Percentiles rank a stretch among this genome's conserved stretches.
Conservation (phyloP, 1,140 invertebrate species). For the Nixonia krombeini region DNA sequence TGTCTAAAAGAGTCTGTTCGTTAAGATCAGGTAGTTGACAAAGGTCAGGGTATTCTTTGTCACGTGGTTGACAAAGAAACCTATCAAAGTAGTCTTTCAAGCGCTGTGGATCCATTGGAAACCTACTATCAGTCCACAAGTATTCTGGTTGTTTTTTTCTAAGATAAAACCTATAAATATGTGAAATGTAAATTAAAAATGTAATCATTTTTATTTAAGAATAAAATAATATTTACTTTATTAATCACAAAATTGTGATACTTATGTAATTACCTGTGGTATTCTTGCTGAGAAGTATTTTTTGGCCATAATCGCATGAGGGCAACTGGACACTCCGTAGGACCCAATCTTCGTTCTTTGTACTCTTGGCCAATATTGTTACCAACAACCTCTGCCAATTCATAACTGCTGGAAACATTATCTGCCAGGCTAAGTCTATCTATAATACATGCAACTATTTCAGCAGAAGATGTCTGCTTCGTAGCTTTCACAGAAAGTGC, state of each 20-base stretch:
- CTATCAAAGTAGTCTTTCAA: conserved; percentile 91
- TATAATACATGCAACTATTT: conserved; percentile 90
- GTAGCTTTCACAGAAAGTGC: conserved; percentile 92
- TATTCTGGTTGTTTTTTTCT: conserved; percentile 85
- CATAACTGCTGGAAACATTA: conserved; percentile 80
- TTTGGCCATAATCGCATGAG: conserved; percentile 96
- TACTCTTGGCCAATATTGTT: conserved; percentile 88
- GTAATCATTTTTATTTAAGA: too few relatives aligned
- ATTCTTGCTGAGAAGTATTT: conserved; percentile 71
- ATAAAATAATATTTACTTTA: too few relatives aligned
- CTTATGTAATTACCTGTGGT: conserved; percentile 67
- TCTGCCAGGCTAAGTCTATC: conserved; percentile 81
- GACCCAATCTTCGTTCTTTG: conserved; percentile 90
- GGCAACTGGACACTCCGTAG: conserved; percentile 90
- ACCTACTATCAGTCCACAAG: conserved; percentile 84
- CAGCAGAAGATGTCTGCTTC: conserved; percentile 90
- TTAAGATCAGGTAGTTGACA: conserved; percentile 96
- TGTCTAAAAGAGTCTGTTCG: conserved; percentile 92
- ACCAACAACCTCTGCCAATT: conserved; percentile 91
- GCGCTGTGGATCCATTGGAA: conserved; percentile 90
- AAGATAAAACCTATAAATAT: conserved; percentile 81
- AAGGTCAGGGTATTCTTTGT: conserved; percentile 94
- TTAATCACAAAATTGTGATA: too few relatives aligned
- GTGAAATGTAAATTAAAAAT: conserved; percentile 1
- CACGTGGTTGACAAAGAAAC: conserved; percentile 91